phyloP scores from a whole-genome alignment of 2,113 vertebrate genomes.

The Zapornia atra region DNA sequence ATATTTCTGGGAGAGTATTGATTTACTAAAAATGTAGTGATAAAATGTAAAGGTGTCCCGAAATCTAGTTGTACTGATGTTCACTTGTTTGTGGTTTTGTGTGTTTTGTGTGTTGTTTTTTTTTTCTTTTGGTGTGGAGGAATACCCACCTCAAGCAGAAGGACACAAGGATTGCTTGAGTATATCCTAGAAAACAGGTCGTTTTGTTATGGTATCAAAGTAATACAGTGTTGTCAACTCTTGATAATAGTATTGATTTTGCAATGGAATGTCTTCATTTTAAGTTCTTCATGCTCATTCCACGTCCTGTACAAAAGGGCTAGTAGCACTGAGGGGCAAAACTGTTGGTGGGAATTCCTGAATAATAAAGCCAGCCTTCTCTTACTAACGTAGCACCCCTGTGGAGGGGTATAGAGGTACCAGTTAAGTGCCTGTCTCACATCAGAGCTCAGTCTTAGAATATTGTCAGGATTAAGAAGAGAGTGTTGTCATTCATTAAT shows the following conservation, averaged over 20 bases:
- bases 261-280: background rate
- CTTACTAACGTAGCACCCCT: background rate
- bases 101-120: no score
- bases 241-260: background rate
- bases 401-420: background rate
- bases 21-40: background rate
- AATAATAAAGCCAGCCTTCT: background rate
- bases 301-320: background rate
- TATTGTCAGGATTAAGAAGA: background rate
- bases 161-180: background rate
- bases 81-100: background rate
- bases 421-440: background rate
- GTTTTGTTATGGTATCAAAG: background rate
- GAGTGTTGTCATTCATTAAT: background rate
- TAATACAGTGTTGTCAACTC: background rate
- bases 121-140: background rate
- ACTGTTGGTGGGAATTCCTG: background rate
- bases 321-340: background rate
- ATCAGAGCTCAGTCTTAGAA: background rate
- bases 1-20: background rate
- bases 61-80: background rate
- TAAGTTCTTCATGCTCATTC: background rate
- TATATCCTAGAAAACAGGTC: background rate
- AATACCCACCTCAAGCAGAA: background rate
- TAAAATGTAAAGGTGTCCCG: background rate